phyloP scores from a whole-genome alignment of 2,888 invertebrate genomes.

The Rotaria socialis region DNA sequence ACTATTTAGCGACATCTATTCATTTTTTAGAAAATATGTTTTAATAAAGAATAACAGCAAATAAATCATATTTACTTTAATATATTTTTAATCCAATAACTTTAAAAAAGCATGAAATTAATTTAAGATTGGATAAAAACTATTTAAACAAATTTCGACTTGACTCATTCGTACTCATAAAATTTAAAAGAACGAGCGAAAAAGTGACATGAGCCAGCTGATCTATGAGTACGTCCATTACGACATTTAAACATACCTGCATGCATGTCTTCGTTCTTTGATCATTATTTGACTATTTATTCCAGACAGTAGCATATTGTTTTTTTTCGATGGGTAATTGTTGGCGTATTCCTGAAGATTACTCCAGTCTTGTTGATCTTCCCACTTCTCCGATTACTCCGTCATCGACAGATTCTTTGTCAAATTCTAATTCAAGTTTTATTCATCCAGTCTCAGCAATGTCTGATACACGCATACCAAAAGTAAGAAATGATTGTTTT shows the following conservation, averaged over 20 bases:
- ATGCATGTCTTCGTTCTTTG: neutral
- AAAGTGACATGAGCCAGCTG: neutral
- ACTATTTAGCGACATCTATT: neutral
- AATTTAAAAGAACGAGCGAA: neutral
- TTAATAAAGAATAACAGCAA: no score
- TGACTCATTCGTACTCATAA: neutral
- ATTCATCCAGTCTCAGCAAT: neutral
- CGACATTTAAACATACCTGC: neutral
- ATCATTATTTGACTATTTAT: neutral
- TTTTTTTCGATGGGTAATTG: neutral
- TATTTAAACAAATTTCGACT: neutral
- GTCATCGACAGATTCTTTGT: neutral
- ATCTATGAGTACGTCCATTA: neutral
- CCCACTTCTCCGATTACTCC: neutral
- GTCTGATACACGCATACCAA: neutral
- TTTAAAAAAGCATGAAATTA: no score
- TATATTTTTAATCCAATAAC: no score
- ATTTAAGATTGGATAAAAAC: neutral
- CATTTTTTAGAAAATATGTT: no score
- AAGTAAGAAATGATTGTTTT: neutral
- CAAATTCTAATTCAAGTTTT: neutral
- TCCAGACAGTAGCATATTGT: neutral
- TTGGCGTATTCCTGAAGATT: slow-evolving; percentile 11
- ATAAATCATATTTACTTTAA: no score
- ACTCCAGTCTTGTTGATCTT: neutral